These are phyloP conservation scores for Meriones psammophilus DNA, from an alignment of 2,797 vertebrate species.

Conservation along the genomic window DNA sequence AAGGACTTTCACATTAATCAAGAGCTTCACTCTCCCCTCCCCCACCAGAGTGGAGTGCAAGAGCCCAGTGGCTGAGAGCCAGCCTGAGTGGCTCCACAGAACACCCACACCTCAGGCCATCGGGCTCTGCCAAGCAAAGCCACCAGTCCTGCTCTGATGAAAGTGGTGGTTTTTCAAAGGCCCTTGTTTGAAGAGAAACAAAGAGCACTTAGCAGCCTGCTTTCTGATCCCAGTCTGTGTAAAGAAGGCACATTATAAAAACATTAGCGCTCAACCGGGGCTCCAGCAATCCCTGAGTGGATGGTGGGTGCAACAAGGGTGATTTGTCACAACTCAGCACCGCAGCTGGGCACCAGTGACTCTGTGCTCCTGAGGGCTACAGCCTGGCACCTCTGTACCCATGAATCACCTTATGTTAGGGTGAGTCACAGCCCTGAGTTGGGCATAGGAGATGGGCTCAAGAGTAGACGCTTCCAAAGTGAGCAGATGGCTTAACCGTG, in stretches of 20 bases:
- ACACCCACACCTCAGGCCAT: neutral
- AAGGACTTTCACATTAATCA: constrained; percentile 77
- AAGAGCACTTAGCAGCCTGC: constrained; percentile 66
- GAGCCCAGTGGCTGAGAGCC: neutral
- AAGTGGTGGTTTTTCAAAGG: constrained; percentile 63
- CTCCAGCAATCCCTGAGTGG: neutral
- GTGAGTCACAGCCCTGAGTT: constrained; percentile 42
- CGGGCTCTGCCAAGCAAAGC: constrained; percentile 53
- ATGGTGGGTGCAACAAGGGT: neutral
- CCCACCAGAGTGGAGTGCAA: neutral
- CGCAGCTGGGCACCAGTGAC: neutral
- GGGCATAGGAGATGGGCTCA: constrained; percentile 38
- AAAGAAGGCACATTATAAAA: constrained; percentile 57
- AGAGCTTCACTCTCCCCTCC: neutral
- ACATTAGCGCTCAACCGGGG: constrained; percentile 47
- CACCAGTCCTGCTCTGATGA: neutral
- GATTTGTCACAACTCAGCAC: constrained; percentile 31
- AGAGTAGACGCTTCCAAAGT: constrained; percentile 65
- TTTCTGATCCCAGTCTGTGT: neutral
- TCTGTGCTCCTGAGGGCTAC: neutral
- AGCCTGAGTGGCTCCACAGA: neutral
- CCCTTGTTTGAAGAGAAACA: constrained; percentile 64
- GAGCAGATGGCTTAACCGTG: constrained; percentile 76
- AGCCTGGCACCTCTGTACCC: constrained; percentile 9
- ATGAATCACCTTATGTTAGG: neutral